Conservation (phyloP, 2,797 vertebrate genomes). For the Acropternis orthonyx region DNA sequence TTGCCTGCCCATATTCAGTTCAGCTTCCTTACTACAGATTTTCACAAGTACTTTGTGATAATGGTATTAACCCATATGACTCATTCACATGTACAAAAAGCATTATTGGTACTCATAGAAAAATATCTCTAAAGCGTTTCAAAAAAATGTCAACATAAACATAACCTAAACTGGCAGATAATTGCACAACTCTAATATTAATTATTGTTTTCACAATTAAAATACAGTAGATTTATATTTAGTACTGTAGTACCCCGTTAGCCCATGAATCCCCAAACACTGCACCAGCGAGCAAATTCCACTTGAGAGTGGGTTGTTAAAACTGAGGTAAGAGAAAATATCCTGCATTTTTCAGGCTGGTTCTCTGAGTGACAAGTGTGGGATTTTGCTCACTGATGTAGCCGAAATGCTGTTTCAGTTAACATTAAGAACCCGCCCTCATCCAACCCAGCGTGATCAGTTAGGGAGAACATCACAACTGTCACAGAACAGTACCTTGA, state of each 20-base stretch:
- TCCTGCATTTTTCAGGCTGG: neutral
- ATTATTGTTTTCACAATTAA: slow-evolving; percentile 15
- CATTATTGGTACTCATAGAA: slow-evolving; percentile 8
- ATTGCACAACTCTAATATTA: neutral
- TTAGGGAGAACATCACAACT: neutral
- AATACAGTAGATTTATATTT: slow-evolving; percentile 15
- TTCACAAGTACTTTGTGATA: slow-evolving; percentile 44
- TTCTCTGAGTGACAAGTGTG: neutral
- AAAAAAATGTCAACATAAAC: slow-evolving; percentile 34
- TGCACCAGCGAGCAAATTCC: neutral
- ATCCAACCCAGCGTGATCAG: neutral
- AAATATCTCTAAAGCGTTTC: slow-evolving; percentile 25
- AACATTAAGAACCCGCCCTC: neutral
- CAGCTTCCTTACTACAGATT: slow-evolving; percentile 8
- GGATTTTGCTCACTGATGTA: neutral
- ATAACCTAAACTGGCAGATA: neutral
- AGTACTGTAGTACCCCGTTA: neutral
- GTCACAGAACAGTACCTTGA: neutral
- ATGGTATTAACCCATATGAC: slow-evolving; percentile 64
- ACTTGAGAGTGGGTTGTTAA: neutral
- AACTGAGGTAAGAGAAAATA: neutral
- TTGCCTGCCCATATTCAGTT: slow-evolving; percentile 49
- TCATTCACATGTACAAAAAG: slow-evolving; percentile 64
- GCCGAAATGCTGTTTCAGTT: neutral
- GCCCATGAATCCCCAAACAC: neutral